phyloP scores from a whole-genome alignment of 1,140 invertebrate genomes.

The Drosophila varians region DNA sequence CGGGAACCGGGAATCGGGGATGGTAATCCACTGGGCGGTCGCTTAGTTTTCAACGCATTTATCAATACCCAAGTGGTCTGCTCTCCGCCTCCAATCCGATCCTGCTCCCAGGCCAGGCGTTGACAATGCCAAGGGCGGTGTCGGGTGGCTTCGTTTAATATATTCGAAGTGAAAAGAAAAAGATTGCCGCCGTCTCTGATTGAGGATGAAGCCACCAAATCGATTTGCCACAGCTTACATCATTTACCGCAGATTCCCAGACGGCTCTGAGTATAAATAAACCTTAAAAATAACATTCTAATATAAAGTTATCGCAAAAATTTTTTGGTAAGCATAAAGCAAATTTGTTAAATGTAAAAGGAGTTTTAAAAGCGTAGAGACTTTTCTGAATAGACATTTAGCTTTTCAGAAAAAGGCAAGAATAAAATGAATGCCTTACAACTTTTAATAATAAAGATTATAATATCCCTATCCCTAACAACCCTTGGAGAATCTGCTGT shows the following conservation, averaged over 20 bases:
- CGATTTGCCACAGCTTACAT: conserved; percentile 47
- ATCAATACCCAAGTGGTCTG: conserved; percentile 76
- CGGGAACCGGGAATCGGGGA: conserved; percentile 11
- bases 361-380: not conserved
- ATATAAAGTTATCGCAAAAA: no score
- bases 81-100: conserved; percentile 7
- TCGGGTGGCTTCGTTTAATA: conserved; percentile 26
- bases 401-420: not conserved
- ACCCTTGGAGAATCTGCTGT: not conserved
- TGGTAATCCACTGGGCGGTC: conserved; percentile 76
- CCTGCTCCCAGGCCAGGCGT: conserved; percentile 38
- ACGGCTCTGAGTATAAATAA: not conserved
- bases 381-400: not conserved
- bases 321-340: no score
- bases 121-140: conserved; percentile 66
- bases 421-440: not conserved
- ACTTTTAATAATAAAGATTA: not conserved
- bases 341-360: not conserved
- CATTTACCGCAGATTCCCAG: conserved; percentile 4
- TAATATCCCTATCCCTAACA: not conserved
- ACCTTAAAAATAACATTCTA: not conserved
- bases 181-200: conserved; percentile 42
- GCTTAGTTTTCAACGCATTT: conserved; percentile 81
- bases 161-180: conserved; percentile 23
- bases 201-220: conserved; percentile 47